phyloP scores from a whole-genome alignment of 2,888 invertebrate species.

The Sipha maydis region DNA sequence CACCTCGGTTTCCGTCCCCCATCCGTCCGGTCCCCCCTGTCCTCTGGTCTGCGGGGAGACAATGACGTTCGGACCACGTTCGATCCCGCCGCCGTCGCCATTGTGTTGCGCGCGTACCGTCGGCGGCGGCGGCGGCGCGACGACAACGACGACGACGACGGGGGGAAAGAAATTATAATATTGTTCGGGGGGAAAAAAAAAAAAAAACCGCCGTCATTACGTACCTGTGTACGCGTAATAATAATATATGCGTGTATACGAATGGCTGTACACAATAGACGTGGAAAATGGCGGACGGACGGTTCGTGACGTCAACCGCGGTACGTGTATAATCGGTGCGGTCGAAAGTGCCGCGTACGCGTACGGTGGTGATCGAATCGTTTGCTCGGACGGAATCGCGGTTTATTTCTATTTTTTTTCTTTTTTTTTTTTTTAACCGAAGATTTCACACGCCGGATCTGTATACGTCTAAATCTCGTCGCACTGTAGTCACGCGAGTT shows the following conservation, averaged over 20 bases:
- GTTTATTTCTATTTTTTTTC: too few species aligned
- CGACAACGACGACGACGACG: too few species aligned
- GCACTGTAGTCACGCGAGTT: too few species aligned
- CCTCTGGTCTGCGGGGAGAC: not conserved
- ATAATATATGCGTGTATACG: not conserved
- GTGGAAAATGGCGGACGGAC: conserved; percentile 47
- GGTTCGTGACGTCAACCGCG: conserved; percentile 31
- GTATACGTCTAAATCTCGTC: too few species aligned
- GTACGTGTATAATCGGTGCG: not conserved
- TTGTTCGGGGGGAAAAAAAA: conserved; percentile 12
- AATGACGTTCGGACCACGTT: conserved; percentile 53
- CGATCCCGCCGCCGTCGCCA: conserved; percentile 34
- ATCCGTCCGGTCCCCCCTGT: not conserved
- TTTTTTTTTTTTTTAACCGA: too few species aligned
- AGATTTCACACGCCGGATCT: too few species aligned
- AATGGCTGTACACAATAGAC: conserved; percentile 38
- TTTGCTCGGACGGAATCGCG: too few species aligned
- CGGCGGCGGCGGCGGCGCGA: not conserved
- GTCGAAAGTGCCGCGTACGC: not conserved
- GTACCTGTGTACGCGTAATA: not conserved
- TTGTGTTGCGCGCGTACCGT: conserved; percentile 7
- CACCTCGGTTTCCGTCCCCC: not conserved
- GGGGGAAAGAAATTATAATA: conserved; percentile 30
- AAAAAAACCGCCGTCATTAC: conserved; percentile 40
- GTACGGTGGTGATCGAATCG: not conserved